These are phyloP conservation scores for Anarsia innoxiella DNA, from an alignment of 2,888 invertebrate species.

Conservation along the genomic window DNA sequence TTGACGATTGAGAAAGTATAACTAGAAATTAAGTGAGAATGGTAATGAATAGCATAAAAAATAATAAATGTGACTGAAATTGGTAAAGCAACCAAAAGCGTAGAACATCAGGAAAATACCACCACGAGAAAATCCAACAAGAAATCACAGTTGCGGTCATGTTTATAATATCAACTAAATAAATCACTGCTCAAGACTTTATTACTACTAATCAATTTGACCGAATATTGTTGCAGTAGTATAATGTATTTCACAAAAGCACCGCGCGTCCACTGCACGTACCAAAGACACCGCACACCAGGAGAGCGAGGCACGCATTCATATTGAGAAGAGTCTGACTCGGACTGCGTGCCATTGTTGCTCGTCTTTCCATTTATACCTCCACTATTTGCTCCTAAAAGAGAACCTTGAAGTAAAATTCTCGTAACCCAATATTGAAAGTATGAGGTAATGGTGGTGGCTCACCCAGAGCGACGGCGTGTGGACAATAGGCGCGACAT, in stretches of 20 bases:
- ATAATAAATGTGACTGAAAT: no score
- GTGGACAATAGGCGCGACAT: constrained; percentile 72
- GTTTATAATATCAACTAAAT: no score
- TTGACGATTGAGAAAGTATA: no score
- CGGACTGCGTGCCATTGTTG: constrained; percentile 61
- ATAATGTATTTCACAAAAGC: constrained; percentile 5
- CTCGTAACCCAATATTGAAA: constrained; percentile 74
- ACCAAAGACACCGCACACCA: constrained; percentile 60
- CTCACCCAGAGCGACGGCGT: constrained; percentile 54
- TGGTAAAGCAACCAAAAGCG: no score
- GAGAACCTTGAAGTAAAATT: constrained; percentile 71
- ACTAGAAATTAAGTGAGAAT: no score
- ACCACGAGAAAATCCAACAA: no score
- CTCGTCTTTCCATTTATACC: constrained; percentile 69
- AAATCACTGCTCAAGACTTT: no score
- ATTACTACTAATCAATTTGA: no score
- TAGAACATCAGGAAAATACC: no score
- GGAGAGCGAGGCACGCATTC: constrained; percentile 51
- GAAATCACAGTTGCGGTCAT: no score
- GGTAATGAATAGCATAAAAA: no score
- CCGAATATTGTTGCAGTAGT: no score
- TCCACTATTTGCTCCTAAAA: constrained; percentile 68
- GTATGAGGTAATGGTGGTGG: constrained; percentile 70
- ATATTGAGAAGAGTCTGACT: constrained; percentile 57
- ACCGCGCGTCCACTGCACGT: constrained; percentile 39